Evolutionary conservation across 2,113 vertebrate species (phyloP), one percentile per base, ranked within the genome.

Genomic region (Formicarius rufipectus): DNA sequence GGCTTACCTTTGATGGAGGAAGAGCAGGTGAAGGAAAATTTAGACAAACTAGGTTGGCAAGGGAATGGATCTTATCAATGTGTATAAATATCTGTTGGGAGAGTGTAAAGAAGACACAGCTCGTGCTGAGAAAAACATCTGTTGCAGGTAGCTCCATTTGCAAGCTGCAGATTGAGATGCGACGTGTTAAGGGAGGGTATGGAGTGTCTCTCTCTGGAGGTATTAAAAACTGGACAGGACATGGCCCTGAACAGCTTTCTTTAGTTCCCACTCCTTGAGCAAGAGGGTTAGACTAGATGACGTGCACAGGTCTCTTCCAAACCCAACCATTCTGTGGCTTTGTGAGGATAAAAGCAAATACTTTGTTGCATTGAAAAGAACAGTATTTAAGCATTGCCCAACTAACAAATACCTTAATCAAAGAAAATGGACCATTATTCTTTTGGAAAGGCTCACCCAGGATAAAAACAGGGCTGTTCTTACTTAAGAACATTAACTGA

Each of bases 351-450:
- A 78, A 91, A 49, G 17, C 25, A 82, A 53, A 45, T 59, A 23
- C 52, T 72, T 60, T 89, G 40, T 56, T 81, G 22, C 47, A 69
- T 91, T 35, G 67, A 35, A 67, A 77, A 89, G 35, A 37, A 37
- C 14, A 15, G 40, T 80, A 53, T 79, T 92, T 80, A 82, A 86
- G 58, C 42, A 58, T 64, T 89, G 45, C 55, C 55, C 39, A 67
- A 6, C 55, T 55, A 72, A 62, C n/a, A 77, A 81, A 92, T 90
- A 49, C 79, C 75, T 95, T 89, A 74, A 66, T 87, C 72, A 89
- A 87, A 94, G 74, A 69, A 91, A 80, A 87, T 39, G 45, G 37
- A 77, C 89, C 74, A 62, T 89, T 87, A 25, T 91, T 80, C 80
- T 79, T 85, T 68, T 81, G 50, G n/a, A 92, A 91, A n/a, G 62